A percentile compares a stretch with the other conserved stretches of the same genome.
These are phyloP conservation scores for Chelon labrosus DNA, from an alignment of 2,797 vertebrate genomes.

Conservation along the genomic window DNA sequence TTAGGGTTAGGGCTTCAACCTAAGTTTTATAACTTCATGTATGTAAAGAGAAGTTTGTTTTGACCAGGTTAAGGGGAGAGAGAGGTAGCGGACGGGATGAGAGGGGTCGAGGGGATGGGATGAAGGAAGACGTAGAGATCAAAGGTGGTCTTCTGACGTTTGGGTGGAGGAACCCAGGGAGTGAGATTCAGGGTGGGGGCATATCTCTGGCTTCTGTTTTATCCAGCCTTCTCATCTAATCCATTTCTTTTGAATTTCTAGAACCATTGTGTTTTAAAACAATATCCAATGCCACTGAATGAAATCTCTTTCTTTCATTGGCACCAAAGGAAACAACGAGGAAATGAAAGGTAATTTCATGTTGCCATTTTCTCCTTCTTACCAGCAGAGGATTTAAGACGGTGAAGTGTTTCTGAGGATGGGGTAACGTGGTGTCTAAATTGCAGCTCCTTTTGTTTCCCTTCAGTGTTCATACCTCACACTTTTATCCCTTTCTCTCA, in stretches of 20 bases:
- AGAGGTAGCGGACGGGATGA: too few species aligned
- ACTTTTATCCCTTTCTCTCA: conserved; percentile 2
- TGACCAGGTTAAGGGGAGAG: too few species aligned
- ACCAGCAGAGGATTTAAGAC: conserved; percentile 33
- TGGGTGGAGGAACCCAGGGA: too few species aligned
- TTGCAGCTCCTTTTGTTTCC: conserved; percentile 13
- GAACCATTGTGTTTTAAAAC: conserved; percentile 15
- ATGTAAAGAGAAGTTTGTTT: too few species aligned
- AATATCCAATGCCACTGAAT: background rate
- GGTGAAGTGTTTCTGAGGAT: conserved; percentile 18
- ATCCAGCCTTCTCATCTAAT: too few species aligned
- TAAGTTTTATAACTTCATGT: too few species aligned
- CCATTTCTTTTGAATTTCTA: background rate
- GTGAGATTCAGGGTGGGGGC: too few species aligned
- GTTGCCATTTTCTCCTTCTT: conserved; percentile 15
- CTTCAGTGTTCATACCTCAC: conserved; percentile 12
- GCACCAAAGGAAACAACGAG: conserved; percentile 24
- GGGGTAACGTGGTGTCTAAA: conserved; percentile 37
- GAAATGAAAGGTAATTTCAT: conserved; percentile 20
- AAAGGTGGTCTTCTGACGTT: too few species aligned
- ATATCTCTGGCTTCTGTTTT: too few species aligned
- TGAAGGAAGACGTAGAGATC: too few species aligned
- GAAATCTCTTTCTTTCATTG: conserved; percentile 19
- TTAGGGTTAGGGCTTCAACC: too few species aligned
- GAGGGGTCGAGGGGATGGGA: too few species aligned